Conservation (phyloP, 2,113 vertebrate species). For the Scomber scombrus region DNA sequence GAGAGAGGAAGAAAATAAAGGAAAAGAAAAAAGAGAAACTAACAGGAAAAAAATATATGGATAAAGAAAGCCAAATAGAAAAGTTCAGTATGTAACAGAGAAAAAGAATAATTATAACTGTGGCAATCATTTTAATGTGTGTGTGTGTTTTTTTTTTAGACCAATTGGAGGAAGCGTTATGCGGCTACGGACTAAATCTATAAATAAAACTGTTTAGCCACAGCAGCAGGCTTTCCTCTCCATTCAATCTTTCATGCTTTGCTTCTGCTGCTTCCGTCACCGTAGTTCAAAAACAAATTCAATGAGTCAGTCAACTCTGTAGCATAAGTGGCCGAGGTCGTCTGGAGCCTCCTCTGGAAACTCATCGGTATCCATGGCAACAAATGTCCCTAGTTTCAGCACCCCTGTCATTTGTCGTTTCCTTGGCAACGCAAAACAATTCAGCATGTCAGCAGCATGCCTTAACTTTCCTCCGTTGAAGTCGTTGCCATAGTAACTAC, state of each 20-base stretch:
- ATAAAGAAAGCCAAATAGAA: neutral
- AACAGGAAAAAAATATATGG: too few relatives aligned
- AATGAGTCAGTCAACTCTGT: constrained; percentile 26
- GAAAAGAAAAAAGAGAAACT: neutral
- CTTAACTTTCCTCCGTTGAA: constrained; percentile 21
- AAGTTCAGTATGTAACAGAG: neutral
- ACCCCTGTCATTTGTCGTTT: constrained; percentile 23
- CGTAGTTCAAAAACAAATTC: constrained; percentile 28
- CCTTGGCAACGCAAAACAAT: constrained; percentile 35
- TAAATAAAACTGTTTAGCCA: constrained; percentile 51
- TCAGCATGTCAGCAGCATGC: constrained; percentile 38
- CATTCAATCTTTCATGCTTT: constrained; percentile 48
- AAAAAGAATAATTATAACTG: neutral
- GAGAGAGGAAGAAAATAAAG: neutral
- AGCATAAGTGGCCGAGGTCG: neutral
- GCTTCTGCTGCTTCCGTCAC: neutral
- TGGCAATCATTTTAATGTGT: constrained; percentile 10
- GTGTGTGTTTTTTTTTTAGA: constrained; percentile 3
- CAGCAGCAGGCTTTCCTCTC: constrained; percentile 23
- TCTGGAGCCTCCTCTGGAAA: constrained; percentile 13
- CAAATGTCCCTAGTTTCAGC: constrained; percentile 40
- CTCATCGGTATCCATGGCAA: constrained; percentile 56
- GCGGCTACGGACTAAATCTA: neutral
- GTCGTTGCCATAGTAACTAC: constrained; percentile 63
- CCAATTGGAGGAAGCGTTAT: neutral